Base-by-base conservation (phyloP, 2,888 invertebrate genomes). In the Glomeris marginata region DNA sequence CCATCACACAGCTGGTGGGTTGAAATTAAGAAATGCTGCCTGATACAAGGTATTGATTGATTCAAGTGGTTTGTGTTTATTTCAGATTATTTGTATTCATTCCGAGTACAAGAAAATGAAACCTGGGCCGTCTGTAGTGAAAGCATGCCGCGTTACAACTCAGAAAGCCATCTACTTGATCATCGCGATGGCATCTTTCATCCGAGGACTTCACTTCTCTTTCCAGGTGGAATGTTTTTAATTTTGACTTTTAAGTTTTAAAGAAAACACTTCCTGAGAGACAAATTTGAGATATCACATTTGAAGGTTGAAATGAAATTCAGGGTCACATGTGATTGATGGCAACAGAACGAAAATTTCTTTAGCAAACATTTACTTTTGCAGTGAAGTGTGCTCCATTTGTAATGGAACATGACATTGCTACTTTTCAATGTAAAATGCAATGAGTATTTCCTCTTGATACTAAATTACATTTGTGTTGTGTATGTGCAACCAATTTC, bases 101-200 rank as follows among this genome's bases (percentile, higher is more conserved):
- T 57, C 58, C 44, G 64, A 63, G 51, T 63, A 59, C 72, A 77
- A 81, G 58, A 74, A 81, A 55, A 77, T 86, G 64, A 87, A 90
- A 68, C 79, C 82, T 46, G 28, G 28, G 8, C 86, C 86, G 1
- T 81, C 83, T 8, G 74, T 87, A 59, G 67, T 84, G 11, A 75
- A 80, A 47, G 88, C 90, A 11, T 87, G 85, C 64, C 78, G 84
- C 61, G 76, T 90, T 51, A 91, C 88, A 57, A 88, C 84, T 21
- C 90, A 90, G 66, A 91, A 91, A 72, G 73, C 86, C 63, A 75
- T 91, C 42, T 90, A 90, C 63, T 76, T 88, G 59, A 79, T 90
- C 57, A 84, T 84, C 35, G 88, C 85, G 67, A 72, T 90, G 45
- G 90, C 90, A 1, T 80, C 87, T 15, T 73, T 83, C 11, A 77